Conservation (phyloP, 2,113 vertebrate genomes). For the Empidonax alnorum region DNA sequence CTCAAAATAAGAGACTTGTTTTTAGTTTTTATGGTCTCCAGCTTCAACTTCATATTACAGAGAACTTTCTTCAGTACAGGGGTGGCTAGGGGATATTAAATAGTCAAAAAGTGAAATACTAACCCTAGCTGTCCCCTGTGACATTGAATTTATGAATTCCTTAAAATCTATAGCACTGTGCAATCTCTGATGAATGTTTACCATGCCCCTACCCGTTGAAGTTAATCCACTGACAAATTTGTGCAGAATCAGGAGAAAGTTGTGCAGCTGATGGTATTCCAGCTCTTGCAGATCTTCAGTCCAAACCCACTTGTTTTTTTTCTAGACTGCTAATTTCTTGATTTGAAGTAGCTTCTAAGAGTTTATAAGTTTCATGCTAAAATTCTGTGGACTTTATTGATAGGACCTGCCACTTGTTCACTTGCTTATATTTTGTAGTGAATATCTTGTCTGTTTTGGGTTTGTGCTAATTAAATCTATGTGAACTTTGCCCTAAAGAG, state of each 20-base stretch:
- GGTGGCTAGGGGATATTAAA: neutral
- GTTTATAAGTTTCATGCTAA: neutral
- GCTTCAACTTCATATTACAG: neutral
- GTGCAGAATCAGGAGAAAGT: neutral
- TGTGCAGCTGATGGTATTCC: neutral
- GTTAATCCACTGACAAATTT: neutral
- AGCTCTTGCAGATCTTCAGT: neutral
- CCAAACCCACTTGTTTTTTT: neutral
- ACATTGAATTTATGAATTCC: neutral
- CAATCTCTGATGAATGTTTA: neutral
- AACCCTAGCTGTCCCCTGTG: neutral
- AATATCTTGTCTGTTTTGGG: accelerated
- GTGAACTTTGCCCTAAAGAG: neutral
- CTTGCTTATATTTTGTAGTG: neutral
- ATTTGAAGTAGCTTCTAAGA: neutral
- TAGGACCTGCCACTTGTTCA: neutral
- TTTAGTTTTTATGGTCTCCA: neutral
- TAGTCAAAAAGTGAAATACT: neutral
- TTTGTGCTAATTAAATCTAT: neutral
- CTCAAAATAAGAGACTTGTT: neutral
- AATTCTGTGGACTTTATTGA: neutral
- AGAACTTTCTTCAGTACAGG: neutral
- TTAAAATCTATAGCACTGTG: neutral
- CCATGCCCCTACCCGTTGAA: neutral
- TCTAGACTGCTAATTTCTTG: neutral